Evolutionary conservation across 2,797 vertebrate genomes (phyloP).

Genomic region (Gymnocypris eckloni): DNA sequence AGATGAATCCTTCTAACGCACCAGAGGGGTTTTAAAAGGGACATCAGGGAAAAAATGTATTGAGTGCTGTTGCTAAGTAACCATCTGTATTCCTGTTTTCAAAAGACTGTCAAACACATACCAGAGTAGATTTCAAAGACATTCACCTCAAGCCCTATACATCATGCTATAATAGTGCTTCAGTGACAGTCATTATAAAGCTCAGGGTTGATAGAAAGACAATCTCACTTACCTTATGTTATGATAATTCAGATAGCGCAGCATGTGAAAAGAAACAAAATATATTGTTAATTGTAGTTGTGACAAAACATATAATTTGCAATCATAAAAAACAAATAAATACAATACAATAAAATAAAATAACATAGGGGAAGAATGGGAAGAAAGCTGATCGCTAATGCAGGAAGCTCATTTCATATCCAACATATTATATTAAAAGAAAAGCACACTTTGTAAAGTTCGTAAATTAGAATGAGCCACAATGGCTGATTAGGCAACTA

Average conservation of each 20-base stretch:
- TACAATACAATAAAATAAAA: no score
- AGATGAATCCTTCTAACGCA: background rate
- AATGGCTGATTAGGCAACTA: background rate
- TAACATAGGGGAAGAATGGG: background rate
- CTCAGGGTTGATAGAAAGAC: background rate
- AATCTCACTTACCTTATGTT: slow-evolving; percentile 40
- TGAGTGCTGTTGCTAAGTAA: slow-evolving; percentile 31
- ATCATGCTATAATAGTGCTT: background rate
- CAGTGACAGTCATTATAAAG: slow-evolving; percentile 20
- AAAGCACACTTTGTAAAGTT: background rate
- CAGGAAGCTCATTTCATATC: background rate
- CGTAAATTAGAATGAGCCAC: background rate
- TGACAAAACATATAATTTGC: background rate
- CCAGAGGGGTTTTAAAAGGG: background rate
- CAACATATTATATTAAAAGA: background rate
- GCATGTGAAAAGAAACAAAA: slow-evolving; percentile 28
- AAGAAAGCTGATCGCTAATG: background rate
- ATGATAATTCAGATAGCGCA: background rate
- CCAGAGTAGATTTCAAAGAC: background rate
- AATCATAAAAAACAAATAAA: background rate
- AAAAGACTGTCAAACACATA: background rate
- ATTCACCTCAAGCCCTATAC: background rate
- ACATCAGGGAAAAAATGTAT: background rate
- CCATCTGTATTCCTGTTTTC: background rate
- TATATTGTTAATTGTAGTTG: background rate